Percentiles rank a stretch among this genome's conserved stretches.
Conservation (phyloP, 2,113 vertebrate species). For the Nymphicus hollandicus region DNA sequence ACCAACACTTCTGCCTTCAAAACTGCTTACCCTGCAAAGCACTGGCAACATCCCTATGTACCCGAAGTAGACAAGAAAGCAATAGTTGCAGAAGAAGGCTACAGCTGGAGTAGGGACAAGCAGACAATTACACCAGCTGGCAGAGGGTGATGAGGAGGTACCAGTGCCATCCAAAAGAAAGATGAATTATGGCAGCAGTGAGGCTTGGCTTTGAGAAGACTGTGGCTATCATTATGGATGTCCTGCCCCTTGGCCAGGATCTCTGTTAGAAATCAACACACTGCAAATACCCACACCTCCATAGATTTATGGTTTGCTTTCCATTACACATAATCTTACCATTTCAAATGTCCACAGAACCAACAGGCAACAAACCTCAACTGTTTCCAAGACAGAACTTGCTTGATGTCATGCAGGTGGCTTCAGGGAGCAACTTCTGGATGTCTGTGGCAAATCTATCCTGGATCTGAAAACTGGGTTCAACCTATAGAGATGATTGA, state of each 20-base stretch:
- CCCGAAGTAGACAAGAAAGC: not conserved
- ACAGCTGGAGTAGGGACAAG: not conserved
- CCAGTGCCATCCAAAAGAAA: not conserved
- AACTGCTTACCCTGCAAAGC: not conserved
- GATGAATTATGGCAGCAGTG: not conserved
- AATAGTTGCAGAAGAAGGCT: not conserved
- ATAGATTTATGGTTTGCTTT: not conserved
- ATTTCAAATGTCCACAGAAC: not conserved
- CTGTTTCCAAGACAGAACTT: not conserved
- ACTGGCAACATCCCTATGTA: not conserved
- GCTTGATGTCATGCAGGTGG: not conserved
- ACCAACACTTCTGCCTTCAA: not conserved
- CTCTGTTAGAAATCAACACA: not conserved
- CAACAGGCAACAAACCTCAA: not conserved
- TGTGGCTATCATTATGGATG: not conserved
- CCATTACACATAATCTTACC: not conserved
- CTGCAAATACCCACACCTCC: not conserved
- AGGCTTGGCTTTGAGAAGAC: not conserved
- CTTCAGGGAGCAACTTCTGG: not conserved
- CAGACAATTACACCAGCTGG: not conserved
- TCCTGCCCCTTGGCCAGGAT: not conserved
- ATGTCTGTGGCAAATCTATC: not conserved
- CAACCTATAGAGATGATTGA: not conserved
- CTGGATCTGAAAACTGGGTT: not conserved
- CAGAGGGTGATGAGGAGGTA: not conserved